Conservation (phyloP, 2,888 invertebrate species). For the Phyllotreta cruciferae region DNA sequence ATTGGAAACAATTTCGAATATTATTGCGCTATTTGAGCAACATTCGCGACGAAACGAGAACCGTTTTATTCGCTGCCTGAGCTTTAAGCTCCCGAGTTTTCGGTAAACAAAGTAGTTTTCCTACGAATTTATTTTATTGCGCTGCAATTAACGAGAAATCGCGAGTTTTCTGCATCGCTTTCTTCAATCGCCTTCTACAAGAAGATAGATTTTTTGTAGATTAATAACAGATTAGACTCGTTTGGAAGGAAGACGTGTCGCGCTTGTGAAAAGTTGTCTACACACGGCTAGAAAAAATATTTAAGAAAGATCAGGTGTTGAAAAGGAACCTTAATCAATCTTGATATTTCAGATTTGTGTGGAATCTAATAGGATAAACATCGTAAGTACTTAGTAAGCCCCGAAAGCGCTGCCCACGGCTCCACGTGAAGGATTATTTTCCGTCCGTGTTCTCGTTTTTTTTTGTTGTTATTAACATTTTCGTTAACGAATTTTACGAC, state of each 20-base stretch:
- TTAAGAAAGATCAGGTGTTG: conserved; percentile 17
- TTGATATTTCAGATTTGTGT: conserved; percentile 15
- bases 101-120: conserved; percentile 8
- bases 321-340: conserved; percentile 15
- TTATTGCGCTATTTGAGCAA: conserved; percentile 14
- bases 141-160: too few relatives aligned
- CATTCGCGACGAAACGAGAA: conserved; percentile 7
- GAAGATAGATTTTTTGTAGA: too few relatives aligned
- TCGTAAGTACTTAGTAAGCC: conserved; percentile 5
- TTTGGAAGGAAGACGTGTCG: too few relatives aligned
- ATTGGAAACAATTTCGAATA: conserved; percentile 18
- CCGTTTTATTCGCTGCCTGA: conserved; percentile 7
- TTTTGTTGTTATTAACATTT: too few relatives aligned
- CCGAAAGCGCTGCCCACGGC: conserved; percentile 9
- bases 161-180: too few relatives aligned
- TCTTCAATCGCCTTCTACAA: too few relatives aligned
- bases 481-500: too few relatives aligned
- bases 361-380: conserved; percentile 20
- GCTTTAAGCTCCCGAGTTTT: conserved; percentile 5
- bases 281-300: conserved; percentile 1
- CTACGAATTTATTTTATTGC: too few relatives aligned
- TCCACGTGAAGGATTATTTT: conserved; percentile 8
- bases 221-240: too few relatives aligned
- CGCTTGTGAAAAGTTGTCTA: conserved; percentile 6
- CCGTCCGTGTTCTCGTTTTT: not conserved